These are phyloP conservation scores for Orchesella cincta DNA, from an alignment of 1,140 invertebrate genomes.

Conservation along the genomic window DNA sequence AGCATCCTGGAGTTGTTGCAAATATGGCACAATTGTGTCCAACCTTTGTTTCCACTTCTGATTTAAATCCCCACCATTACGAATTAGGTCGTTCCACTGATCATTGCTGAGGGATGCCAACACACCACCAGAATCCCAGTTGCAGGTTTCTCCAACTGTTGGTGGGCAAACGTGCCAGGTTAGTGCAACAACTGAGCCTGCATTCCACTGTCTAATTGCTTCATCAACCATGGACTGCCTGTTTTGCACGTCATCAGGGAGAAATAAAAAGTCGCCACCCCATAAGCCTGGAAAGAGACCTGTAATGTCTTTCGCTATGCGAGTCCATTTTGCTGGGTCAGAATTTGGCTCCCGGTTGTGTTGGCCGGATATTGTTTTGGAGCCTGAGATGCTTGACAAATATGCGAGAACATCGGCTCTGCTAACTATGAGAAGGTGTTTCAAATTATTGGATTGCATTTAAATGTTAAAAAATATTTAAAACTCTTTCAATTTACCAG, in stretches of 20 bases:
- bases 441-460: not conserved
- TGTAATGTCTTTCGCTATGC: constrained; percentile 35
- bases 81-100: constrained; percentile 39
- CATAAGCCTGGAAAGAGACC: constrained; percentile 34
- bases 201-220: constrained; percentile 41
- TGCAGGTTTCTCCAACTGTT: constrained; percentile 37
- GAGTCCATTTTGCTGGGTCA: constrained; percentile 37
- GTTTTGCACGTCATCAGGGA: constrained; percentile 36
- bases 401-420: constrained; percentile 16
- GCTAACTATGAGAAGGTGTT: not conserved
- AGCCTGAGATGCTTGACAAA: constrained; percentile 35
- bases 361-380: constrained; percentile 36
- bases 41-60: constrained; percentile 34
- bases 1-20: constrained; percentile 32
- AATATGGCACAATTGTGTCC: constrained; percentile 37
- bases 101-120: constrained; percentile 14
- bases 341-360: constrained; percentile 43
- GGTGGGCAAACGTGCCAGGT: constrained; percentile 43
- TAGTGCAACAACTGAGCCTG: constrained; percentile 33
- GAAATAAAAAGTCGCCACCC: constrained; percentile 41
- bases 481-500: not conserved
- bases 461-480: not conserved
- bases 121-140: constrained; percentile 34
- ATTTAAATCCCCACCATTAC: constrained; percentile 26
- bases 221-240: constrained; percentile 37